Base-by-base conservation (phyloP, 2,113 vertebrate genomes). In the Scatophagus argus region DNA sequence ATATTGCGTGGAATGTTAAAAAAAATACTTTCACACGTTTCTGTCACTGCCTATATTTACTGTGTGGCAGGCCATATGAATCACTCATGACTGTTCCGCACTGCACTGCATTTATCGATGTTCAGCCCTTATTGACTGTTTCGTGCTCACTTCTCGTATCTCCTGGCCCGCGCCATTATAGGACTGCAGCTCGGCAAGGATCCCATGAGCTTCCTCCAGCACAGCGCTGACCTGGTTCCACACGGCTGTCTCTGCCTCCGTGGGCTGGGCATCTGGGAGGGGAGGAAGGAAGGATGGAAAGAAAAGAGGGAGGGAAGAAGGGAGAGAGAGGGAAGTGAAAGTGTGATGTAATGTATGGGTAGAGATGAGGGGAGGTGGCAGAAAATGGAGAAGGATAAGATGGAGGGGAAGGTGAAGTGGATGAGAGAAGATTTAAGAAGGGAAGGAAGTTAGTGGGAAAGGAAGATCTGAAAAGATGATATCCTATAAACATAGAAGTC, bases 191-290 rank as follows among this genome's bases (percentile, higher is more conserved):
- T 98, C 96, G 0, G 96, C 96, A 84, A 98, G 93, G 68, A 98
- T 91, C 25, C 95, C 93, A 62, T 97, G 96, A 0, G 96, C 96
- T 92, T 97, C 96, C 89, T 97, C 96, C 91, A 97, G 95, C 83
- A 97, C 96, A 0, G 96, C 96, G 38, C 96, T 97, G 92, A 98
- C 96, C 94, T 97, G 96, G 94, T 97, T 97, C 95, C 96, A 98
- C 92, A 97, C 96, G 5, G 95, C 95, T 0, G 96, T 97, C 94
- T 98, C 97, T 0, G 96, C 97, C 94, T 97, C 97, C 0, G 96
- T 97, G 29, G 97, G 96, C 92, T 97, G 96, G 80, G 97, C 97
- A 94, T 98, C 97, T 97, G 90, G 72, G 87, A 88, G 60, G 32
- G 55, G 44, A 54, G 31, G 27, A 31, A 34, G 66, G 44, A 58